These are phyloP conservation scores for Microhierax caerulescens DNA, from an alignment of 2,797 vertebrate genomes.

Conservation along the genomic window DNA sequence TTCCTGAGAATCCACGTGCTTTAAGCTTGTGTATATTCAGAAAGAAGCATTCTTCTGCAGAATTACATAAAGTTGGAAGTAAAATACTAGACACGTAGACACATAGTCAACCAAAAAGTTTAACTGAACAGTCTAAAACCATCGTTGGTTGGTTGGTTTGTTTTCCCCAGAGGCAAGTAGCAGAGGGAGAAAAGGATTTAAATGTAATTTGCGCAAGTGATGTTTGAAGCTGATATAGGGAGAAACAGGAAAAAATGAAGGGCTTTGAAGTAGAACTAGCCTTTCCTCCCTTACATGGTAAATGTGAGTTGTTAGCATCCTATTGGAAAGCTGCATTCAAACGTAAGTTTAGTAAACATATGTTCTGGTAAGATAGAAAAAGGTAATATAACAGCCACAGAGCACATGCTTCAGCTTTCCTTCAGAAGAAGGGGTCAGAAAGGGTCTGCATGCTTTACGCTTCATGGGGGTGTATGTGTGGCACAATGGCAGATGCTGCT, in stretches of 20 bases:
- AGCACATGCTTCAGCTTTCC: accelerated
- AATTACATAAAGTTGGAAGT: neutral
- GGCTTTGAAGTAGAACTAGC: neutral
- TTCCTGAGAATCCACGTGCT: neutral
- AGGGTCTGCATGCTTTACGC: neutral
- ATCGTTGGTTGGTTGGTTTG: neutral
- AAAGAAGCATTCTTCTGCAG: neutral
- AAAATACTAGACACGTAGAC: neutral
- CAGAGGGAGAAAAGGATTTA: neutral
- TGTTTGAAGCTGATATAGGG: neutral
- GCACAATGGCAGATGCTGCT: neutral
- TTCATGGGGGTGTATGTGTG: accelerated
- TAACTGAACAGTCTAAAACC: neutral
- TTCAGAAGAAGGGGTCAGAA: neutral
- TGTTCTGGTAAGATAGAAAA: neutral
- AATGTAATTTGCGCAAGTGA: neutral
- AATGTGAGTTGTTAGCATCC: neutral
- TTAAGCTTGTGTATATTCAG: neutral
- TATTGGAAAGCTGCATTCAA: neutral
- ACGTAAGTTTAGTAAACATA: neutral
- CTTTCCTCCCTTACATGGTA: neutral
- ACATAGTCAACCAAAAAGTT: neutral
- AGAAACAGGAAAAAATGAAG: neutral
- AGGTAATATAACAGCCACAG: neutral
- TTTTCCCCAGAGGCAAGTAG: neutral